Percentiles rank a stretch among this genome's conserved stretches.
Evolutionary conservation across 2,888 invertebrate species (phyloP).

Genomic region (Sphecodes monilicornis): DNA sequence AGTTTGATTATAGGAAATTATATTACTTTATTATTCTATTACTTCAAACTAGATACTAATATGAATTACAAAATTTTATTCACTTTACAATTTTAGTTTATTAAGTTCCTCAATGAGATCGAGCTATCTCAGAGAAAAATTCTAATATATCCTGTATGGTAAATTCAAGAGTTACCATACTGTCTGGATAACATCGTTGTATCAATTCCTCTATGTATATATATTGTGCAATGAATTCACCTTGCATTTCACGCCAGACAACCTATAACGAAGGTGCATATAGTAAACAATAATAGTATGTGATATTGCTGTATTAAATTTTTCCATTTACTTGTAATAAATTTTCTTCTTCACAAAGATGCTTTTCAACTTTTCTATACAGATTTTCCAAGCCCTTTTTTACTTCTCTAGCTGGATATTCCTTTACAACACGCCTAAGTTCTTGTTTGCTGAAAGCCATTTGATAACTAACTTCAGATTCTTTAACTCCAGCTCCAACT

Average conservation of each 20-base stretch:
- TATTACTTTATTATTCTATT: slow-evolving; percentile 24
- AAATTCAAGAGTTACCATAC: slow-evolving; percentile 97
- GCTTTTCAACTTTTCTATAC: slow-evolving; percentile 98
- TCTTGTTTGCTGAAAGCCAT: slow-evolving; percentile 99
- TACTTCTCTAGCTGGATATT: slow-evolving; percentile 97
- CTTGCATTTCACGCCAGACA: slow-evolving; percentile 99
- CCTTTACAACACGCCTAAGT: slow-evolving; percentile 95
- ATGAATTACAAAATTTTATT: slow-evolving; percentile 24
- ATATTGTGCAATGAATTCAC: slow-evolving; percentile 99
- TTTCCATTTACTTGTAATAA: slow-evolving; percentile 88
- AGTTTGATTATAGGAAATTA: slow-evolving; percentile 22
- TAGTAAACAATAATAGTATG: neutral
- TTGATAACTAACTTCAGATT: slow-evolving; percentile 99
- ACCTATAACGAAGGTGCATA: slow-evolving; percentile 87
- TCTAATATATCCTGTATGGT: slow-evolving; percentile 97
- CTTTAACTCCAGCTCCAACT: slow-evolving; percentile 97
- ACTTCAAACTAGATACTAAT: slow-evolving; percentile 33
- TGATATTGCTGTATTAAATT: slow-evolving; percentile 10
- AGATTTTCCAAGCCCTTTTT: slow-evolving; percentile 96
- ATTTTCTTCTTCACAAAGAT: slow-evolving; percentile 97
- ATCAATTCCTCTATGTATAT: slow-evolving; percentile 96
- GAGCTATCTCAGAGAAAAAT: slow-evolving; percentile 99
- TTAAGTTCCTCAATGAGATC: slow-evolving; percentile 89
- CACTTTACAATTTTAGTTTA: slow-evolving; percentile 34
- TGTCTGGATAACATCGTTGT: slow-evolving; percentile 97